A percentile compares a stretch with the other conserved stretches of the same genome.
phyloP scores from a whole-genome alignment of 2,888 invertebrate species.

The Subacronicta megacephala region DNA sequence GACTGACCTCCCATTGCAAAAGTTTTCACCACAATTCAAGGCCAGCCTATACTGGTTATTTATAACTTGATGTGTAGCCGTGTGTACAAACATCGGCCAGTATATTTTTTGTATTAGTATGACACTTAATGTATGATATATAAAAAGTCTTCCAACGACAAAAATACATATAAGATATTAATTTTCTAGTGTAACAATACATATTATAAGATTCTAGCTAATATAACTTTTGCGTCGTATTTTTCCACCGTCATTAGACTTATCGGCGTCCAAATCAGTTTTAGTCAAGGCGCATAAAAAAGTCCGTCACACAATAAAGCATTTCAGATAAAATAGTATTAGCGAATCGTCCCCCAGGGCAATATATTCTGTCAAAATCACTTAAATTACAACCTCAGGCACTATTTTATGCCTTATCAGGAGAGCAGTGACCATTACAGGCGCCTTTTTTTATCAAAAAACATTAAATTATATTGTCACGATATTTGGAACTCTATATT shows the following conservation, averaged over 20 bases:
- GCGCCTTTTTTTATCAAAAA: constrained; percentile 53
- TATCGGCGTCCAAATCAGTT: constrained; percentile 41
- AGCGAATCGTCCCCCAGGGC: constrained; percentile 62
- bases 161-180: not conserved
- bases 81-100: no score
- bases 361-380: constrained; percentile 73
- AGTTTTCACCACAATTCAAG: no score
- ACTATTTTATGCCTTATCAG: constrained; percentile 78
- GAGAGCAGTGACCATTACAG: constrained; percentile 59
- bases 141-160: no score
- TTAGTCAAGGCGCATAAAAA: constrained; percentile 46
- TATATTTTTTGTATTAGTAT: no score
- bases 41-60: no score
- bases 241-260: constrained; percentile 35
- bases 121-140: no score
- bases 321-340: constrained; percentile 64
- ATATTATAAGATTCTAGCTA: no score
- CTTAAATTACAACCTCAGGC: constrained; percentile 74
- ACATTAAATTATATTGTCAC: not conserved
- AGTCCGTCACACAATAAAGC: constrained; percentile 52
- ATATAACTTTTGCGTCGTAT: constrained; percentile 34
- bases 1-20: no score
- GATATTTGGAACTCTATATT: constrained; percentile 12
- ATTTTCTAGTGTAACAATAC: no score
- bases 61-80: no score